These are phyloP conservation scores for Chromis chromis DNA, from an alignment of 2,797 vertebrate species.

Conservation along the genomic window DNA sequence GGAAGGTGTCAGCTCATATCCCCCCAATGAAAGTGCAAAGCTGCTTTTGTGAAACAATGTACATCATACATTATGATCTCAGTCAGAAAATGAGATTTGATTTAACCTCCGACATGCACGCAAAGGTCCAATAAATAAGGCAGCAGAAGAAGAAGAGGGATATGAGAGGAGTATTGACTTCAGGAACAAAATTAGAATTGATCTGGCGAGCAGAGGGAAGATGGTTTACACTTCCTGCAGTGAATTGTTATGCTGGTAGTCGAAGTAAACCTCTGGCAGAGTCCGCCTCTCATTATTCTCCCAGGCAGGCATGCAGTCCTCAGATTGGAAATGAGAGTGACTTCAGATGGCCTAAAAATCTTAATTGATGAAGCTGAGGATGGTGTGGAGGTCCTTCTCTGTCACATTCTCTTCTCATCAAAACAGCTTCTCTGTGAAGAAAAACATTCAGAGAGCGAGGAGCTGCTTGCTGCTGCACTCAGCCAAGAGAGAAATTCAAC, in stretches of 20 bases:
- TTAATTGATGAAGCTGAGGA: conserved; percentile 49
- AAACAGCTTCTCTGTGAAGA: conserved; percentile 20
- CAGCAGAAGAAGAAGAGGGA: conserved; percentile 25
- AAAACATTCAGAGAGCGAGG: conserved; percentile 4
- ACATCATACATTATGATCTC: conserved; percentile 5
- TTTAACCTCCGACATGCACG: conserved; percentile 11
- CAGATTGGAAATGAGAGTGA: conserved; percentile 36
- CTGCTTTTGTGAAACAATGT: not conserved
- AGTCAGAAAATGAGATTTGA: conserved; percentile 35
- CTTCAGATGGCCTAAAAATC: conserved; percentile 39
- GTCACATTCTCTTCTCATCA: conserved; percentile 38
- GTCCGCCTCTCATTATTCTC: conserved; percentile 55
- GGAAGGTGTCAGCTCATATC: not conserved
- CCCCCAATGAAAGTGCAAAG: not conserved
- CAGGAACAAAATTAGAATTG: conserved; percentile 65
- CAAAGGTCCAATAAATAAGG: conserved; percentile 31
- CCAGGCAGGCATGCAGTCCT: conserved; percentile 22
- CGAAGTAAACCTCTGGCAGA: conserved; percentile 36
- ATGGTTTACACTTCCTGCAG: conserved; percentile 61
- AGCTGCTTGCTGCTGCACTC: conserved; percentile 10
- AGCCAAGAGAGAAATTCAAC: conserved; percentile 12
- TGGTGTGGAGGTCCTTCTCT: conserved; percentile 31
- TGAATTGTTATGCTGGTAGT: conserved; percentile 40
- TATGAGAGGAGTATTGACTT: conserved; percentile 51
- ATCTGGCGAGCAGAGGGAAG: conserved; percentile 49